Evolutionary conservation across 2,113 vertebrate species (phyloP).

Genomic region (Serinus canaria): DNA sequence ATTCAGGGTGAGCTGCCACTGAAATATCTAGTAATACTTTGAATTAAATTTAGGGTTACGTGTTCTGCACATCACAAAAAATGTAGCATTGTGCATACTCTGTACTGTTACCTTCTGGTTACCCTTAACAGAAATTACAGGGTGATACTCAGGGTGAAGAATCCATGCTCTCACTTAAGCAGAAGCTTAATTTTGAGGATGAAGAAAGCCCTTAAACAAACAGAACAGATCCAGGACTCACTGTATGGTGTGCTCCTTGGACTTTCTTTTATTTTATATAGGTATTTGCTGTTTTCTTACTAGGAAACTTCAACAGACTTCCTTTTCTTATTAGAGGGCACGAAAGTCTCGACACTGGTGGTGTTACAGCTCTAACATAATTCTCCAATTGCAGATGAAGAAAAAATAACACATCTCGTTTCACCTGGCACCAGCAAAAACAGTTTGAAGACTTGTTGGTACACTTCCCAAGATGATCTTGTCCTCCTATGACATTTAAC

Average conservation of each 20-base stretch:
- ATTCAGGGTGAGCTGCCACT: neutral
- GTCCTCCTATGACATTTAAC: neutral
- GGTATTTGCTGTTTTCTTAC: neutral
- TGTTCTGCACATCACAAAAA: neutral
- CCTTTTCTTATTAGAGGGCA: neutral
- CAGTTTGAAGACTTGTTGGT: neutral
- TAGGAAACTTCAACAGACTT: neutral
- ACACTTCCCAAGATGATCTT: neutral
- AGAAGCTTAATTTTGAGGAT: neutral
- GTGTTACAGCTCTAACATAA: neutral
- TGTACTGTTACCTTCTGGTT: neutral
- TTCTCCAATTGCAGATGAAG: neutral
- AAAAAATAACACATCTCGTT: neutral
- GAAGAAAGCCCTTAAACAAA: neutral
- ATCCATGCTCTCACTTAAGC: neutral
- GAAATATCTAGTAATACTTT: neutral
- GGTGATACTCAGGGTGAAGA: neutral
- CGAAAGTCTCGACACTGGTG: neutral
- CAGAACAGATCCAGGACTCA: neutral
- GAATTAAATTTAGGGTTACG: neutral
- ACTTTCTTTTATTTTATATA: neutral
- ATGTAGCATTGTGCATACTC: neutral
- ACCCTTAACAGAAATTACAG: neutral
- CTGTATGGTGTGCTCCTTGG: neutral
- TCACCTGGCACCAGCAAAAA: neutral